Base-by-base conservation (phyloP, 1,140 invertebrate species). In the Diachasma alloeum region DNA sequence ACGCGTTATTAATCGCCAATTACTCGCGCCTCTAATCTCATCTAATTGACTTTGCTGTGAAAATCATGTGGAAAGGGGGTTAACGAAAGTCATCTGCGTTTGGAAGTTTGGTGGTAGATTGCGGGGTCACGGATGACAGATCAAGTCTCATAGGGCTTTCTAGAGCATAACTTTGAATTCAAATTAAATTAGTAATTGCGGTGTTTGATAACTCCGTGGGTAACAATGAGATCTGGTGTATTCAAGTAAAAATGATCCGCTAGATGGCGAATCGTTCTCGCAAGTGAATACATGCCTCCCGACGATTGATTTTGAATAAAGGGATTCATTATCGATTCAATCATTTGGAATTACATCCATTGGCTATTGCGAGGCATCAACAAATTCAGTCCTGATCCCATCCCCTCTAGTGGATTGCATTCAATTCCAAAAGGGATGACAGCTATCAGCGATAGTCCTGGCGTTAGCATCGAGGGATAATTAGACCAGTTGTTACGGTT, bases 1-100 rank as follows among this genome's bases (percentile, higher is more conserved):
- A 63, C 44, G 48, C 44, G 56, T 66, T 44, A 74, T 74, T 87
- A 88, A 88, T 87, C 83, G 83, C 81, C 84, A 84, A 87, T 87
- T 88, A 87, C 83, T 84, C 78, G 19, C 56, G 74, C 66, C 46
- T 78, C 72, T 76, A 79, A 86, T 83, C 82, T 85, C 85, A 86
- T 86, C 82, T 84, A 85, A 84, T 85, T 78, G 72, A 24, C 15
- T 63, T 15, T 37, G 59, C 56, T 26, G 44, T 56, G 1, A 48
- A 48, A 48, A 72, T 31, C 59, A 63, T 63, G 59, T 63, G 59
- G 59, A 63, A 63, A 63, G 19, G 44, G 48, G 31, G 31, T 46
- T 22, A 48, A 24, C 24, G 69, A 71, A 71, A 71, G 42, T 71
- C 42, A 63, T 63, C 24, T 42, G 59, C 59, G 24, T 63, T 63